Percentiles rank a stretch among this genome's conserved stretches.
Conservation (phyloP, 2,797 vertebrate species). For the Leuciscus waleckii region DNA sequence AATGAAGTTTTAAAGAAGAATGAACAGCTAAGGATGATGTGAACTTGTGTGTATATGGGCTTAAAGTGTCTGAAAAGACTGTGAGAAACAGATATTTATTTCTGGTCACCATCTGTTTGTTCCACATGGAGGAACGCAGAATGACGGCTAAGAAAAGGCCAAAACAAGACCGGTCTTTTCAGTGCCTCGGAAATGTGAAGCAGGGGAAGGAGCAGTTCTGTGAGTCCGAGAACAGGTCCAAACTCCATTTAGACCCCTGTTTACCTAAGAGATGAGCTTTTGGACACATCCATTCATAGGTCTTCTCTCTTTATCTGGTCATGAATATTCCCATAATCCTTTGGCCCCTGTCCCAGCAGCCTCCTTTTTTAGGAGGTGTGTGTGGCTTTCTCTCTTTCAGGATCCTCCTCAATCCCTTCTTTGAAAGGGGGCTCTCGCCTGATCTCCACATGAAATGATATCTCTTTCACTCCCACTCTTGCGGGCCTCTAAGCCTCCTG, state of each 20-base stretch:
- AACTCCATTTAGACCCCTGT: slow-evolving; percentile 86
- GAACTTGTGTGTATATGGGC: slow-evolving; percentile 55
- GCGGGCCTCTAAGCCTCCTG: slow-evolving; percentile 78
- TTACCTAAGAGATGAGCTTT: slow-evolving; percentile 95
- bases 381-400: slow-evolving; percentile 79
- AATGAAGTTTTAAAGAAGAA: slow-evolving; percentile 62
- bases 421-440: slow-evolving; percentile 81
- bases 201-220: slow-evolving; percentile 65
- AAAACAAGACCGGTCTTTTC: slow-evolving; percentile 74
- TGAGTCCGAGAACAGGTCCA: slow-evolving; percentile 72
- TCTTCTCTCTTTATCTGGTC: slow-evolving; percentile 86
- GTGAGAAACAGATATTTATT: slow-evolving; percentile 77
- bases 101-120: slow-evolving; percentile 79
- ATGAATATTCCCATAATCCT: slow-evolving; percentile 98
- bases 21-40: slow-evolving; percentile 5
- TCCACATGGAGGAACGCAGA: slow-evolving; percentile 66
- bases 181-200: slow-evolving; percentile 67
- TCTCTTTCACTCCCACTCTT: slow-evolving; percentile 82
- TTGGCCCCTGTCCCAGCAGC: slow-evolving; percentile 84
- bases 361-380: slow-evolving; percentile 61
- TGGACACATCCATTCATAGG: slow-evolving; percentile 88
- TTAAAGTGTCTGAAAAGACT: slow-evolving; percentile 56
- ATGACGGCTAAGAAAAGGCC: slow-evolving; percentile 66
- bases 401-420: slow-evolving; percentile 77
- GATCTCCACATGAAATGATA: slow-evolving; percentile 91